Evolutionary conservation across 1,140 invertebrate genomes (phyloP), one percentile per base, ranked within the genome.

Genomic region (Caenorhabditis remanei): DNA sequence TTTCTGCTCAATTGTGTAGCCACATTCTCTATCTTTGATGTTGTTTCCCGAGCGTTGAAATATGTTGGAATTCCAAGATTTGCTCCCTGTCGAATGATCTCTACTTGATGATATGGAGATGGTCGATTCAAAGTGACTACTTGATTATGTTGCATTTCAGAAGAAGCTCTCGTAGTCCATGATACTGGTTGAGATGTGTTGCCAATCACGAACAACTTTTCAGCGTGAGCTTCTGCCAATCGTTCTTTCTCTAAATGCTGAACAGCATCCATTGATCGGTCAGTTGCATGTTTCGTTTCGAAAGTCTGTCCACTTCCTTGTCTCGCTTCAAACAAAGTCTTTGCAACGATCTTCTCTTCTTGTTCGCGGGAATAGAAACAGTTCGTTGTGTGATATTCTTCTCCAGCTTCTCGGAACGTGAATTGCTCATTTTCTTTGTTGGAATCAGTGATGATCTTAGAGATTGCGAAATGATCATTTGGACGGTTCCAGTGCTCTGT

Each of bases 1-100:
- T 87, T 87, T 83, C 86, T 83, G 56, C 58, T 65, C 9, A 87
- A 48, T 53, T 87, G 86, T 6, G 71, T 43, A 16, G 86, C 75
- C 21, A 87, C 56, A 67, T 87, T 87, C 40, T 87, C 75, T 3
- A 43, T 83, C 21, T 83, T 71, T 48, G 75, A 71, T 50, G 67
- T 83, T 0, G 86, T 65, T 71, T 87, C 86, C 53, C 75, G 63
- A 4, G 75, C 75, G 32, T 7, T 63, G 75, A 87, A 83, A 21
- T 58, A 58, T 5, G 83, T 63, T 40, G 83, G 83, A 40, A 46
- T 41, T 58, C 55, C 83, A 48, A 58, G 83, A 65, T 84, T 84
- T 4, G 53, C 55, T 61, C 83, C 83, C 58, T 84, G 14, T 4
- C 41, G 41, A 40, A 58, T 56, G 24, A 84, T 63, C 19, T 84